Evolutionary conservation across 2,888 invertebrate species (phyloP).

Genomic region (Galeopsomyia nigrocyanea): DNA sequence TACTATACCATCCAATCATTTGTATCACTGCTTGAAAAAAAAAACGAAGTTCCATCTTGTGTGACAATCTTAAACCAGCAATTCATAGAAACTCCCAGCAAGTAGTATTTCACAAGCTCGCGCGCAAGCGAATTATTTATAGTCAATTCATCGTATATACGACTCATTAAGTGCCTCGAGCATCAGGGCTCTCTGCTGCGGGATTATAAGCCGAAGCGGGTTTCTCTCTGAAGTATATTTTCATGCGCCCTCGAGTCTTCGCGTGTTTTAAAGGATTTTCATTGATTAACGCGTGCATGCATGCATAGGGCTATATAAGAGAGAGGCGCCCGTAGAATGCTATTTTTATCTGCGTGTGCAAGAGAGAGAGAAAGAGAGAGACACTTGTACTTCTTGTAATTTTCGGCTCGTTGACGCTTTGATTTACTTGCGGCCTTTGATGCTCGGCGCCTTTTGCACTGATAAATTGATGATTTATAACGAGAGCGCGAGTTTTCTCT

Average conservation of each 20-base stretch:
- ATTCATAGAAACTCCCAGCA: conserved; percentile 27
- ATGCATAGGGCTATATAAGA: neutral
- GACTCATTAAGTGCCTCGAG: conserved; percentile 22
- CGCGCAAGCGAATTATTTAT: conserved; percentile 36
- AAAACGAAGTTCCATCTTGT: neutral
- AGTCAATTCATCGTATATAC: conserved; percentile 30
- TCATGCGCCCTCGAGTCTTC: conserved; percentile 16
- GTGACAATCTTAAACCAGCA: conserved; percentile 3
- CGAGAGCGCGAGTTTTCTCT: neutral
- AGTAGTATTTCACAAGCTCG: conserved; percentile 6
- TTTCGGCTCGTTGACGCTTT: conserved; percentile 45
- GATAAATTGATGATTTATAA: conserved; percentile 48
- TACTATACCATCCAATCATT: too few species aligned
- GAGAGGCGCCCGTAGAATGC: conserved; percentile 4
- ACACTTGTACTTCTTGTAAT: conserved; percentile 46
- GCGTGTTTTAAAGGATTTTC: conserved; percentile 43
- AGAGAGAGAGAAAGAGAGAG: neutral
- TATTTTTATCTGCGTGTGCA: conserved; percentile 39
- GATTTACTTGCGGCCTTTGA: conserved; percentile 47
- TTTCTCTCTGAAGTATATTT: conserved; percentile 33
- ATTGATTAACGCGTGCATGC: conserved; percentile 43
- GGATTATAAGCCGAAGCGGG: conserved; percentile 35
- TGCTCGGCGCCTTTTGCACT: conserved; percentile 31
- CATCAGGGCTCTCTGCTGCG: conserved; percentile 13
- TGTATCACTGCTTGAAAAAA: too few species aligned